Evolutionary conservation across 2,888 invertebrate genomes (phyloP).

Genomic region (Synanthedon formicaeformis): DNA sequence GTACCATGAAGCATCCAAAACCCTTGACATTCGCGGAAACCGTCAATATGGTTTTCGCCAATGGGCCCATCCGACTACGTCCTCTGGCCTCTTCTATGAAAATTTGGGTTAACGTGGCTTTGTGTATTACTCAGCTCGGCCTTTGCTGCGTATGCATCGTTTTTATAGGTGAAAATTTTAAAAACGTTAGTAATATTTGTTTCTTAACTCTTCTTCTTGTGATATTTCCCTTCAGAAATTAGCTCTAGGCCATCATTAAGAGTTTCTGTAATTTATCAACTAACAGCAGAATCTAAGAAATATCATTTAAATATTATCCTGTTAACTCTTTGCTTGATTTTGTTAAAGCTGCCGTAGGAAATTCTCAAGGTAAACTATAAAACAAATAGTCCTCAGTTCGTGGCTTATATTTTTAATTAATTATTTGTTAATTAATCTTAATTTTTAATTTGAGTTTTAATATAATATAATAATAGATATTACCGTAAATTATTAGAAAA

Average conservation of each 20-base stretch:
- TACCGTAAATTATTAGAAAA: too few relatives aligned
- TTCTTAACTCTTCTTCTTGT: neutral
- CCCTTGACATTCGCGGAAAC: slow-evolving; percentile 85
- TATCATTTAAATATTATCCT: too few relatives aligned
- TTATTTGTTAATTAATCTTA: too few relatives aligned
- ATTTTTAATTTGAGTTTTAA: too few relatives aligned
- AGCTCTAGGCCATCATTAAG: too few relatives aligned
- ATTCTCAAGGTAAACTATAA: too few relatives aligned
- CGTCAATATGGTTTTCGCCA: slow-evolving; percentile 82
- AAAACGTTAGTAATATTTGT: slow-evolving; percentile 71
- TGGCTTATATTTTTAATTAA: too few relatives aligned
- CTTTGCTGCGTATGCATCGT: slow-evolving; percentile 98
- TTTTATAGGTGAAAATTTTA: slow-evolving; percentile 88
- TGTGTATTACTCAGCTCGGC: slow-evolving; percentile 96
- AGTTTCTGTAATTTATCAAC: neutral
- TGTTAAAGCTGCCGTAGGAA: too few relatives aligned
- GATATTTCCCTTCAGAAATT: neutral
- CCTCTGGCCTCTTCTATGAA: slow-evolving; percentile 74
- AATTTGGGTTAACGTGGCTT: slow-evolving; percentile 83
- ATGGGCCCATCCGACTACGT: slow-evolving; percentile 76
- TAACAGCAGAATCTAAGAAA: too few relatives aligned
- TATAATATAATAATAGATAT: too few relatives aligned
- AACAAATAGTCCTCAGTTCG: too few relatives aligned
- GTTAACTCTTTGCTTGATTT: too few relatives aligned
- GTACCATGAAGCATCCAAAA: slow-evolving; percentile 64